Evolutionary conservation across 1,140 invertebrate species (phyloP).

Genomic region (Tetraneura akinire): DNA sequence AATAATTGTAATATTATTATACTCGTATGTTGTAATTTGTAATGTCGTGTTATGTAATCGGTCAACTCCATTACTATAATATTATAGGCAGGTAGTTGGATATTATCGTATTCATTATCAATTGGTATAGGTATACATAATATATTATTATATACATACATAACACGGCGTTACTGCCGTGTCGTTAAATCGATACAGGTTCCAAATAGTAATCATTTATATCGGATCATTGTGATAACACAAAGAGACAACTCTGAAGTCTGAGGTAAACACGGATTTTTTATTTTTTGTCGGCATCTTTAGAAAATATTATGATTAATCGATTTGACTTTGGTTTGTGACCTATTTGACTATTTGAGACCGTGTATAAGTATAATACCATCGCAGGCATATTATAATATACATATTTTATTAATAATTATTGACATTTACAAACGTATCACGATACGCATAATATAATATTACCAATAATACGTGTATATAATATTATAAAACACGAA

Average conservation of each 20-base stretch:
- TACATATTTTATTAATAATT: too few species aligned
- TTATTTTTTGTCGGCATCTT: not conserved
- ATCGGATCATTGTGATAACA: not conserved
- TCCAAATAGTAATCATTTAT: not conserved
- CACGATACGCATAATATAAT: not conserved
- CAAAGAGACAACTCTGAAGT: not conserved
- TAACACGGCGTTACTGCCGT: not conserved
- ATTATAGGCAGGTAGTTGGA: not conserved
- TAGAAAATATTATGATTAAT: constrained; percentile 28
- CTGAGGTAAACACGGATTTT: too few species aligned
- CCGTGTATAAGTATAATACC: too few species aligned
- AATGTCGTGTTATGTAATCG: too few species aligned
- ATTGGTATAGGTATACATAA: not conserved
- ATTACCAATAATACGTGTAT: not conserved
- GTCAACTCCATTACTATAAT: too few species aligned
- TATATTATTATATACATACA: constrained; percentile 9
- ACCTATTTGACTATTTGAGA: not conserved
- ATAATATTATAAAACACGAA: not conserved
- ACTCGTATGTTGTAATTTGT: too few species aligned
- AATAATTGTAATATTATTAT: too few species aligned
- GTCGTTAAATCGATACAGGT: constrained; percentile 13
- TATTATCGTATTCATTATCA: not conserved
- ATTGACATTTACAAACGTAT: constrained; percentile 33
- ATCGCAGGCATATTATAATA: not conserved
- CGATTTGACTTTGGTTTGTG: constrained; percentile 15